These are phyloP conservation scores for Drepana falcataria DNA, from an alignment of 2,888 invertebrate species.

Conservation along the genomic window DNA sequence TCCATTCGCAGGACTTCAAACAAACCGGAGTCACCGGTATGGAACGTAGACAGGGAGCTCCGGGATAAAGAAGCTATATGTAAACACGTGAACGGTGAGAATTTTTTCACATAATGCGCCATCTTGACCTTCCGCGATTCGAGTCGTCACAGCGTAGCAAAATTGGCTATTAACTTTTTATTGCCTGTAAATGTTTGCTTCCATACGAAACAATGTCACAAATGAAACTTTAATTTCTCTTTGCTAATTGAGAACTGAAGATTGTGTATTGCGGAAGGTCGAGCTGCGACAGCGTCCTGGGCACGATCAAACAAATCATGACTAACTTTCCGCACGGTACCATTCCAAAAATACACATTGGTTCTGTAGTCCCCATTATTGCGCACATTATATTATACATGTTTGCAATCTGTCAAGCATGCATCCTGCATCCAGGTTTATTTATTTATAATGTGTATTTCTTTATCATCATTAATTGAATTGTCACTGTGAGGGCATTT, in stretches of 20 bases:
- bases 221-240: slow-evolving; percentile 20
- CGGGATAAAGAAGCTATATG: slow-evolving; percentile 56
- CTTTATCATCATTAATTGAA: too few relatives aligned
- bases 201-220: slow-evolving; percentile 15
- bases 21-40: slow-evolving; percentile 67
- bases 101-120: slow-evolving; percentile 14
- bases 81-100: slow-evolving; percentile 70
- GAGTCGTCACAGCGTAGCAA: slow-evolving; percentile 13
- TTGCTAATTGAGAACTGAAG: slow-evolving; percentile 26
- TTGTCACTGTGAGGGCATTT: too few relatives aligned
- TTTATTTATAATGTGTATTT: neutral
- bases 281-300: slow-evolving; percentile 41
- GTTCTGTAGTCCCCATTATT: slow-evolving; percentile 50
- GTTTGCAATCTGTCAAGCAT: neutral
- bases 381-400: slow-evolving; percentile 25
- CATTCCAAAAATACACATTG: slow-evolving; percentile 71
- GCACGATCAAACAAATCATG: slow-evolving; percentile 50
- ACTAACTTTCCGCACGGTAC: slow-evolving; percentile 76
- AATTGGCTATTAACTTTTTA: slow-evolving; percentile 29
- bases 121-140: slow-evolving; percentile 18
- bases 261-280: slow-evolving; percentile 56
- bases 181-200: slow-evolving; percentile 19
- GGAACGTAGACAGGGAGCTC: slow-evolving; percentile 63
- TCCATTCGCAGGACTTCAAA: slow-evolving; percentile 57
- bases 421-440: neutral